phyloP scores from a whole-genome alignment of 2,113 vertebrate genomes.

The Paracanthobrama guichenoti region DNA sequence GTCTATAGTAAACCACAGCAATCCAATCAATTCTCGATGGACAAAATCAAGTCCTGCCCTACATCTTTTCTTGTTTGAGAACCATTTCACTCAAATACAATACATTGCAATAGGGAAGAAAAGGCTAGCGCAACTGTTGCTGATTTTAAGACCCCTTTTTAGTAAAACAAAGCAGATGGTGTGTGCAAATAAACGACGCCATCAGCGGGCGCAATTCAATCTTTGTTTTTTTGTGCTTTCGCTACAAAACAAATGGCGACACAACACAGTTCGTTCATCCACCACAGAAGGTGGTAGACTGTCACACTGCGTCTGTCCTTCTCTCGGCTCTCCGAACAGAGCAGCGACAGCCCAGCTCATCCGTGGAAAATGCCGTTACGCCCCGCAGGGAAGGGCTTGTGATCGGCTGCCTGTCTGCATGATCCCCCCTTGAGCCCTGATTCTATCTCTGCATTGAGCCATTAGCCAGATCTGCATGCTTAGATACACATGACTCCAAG shows the following conservation, averaged over 20 bases:
- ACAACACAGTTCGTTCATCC: constrained; percentile 48
- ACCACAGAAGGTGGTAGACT: constrained; percentile 66
- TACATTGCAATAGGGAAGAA: too few species aligned
- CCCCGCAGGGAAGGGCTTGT: constrained; percentile 73
- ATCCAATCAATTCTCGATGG: too few species aligned
- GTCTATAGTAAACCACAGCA: too few species aligned
- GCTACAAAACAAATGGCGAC: constrained; percentile 27
- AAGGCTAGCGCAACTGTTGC: too few species aligned
- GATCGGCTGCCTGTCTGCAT: constrained; percentile 70
- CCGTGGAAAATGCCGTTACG: constrained; percentile 73
- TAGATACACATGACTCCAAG: constrained; percentile 59
- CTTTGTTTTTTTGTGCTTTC: constrained; percentile 17
- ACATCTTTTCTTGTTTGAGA: too few species aligned
- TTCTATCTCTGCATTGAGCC: constrained; percentile 73
- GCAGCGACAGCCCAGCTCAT: constrained; percentile 72
- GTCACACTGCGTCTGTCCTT: constrained; percentile 65
- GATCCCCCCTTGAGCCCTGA: constrained; percentile 71
- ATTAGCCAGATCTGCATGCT: constrained; percentile 66
- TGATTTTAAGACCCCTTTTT: not conserved
- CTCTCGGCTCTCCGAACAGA: constrained; percentile 68
- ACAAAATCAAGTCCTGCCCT: too few species aligned
- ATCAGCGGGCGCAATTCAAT: not conserved
- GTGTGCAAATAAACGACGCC: not conserved
- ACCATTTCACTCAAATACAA: too few species aligned
- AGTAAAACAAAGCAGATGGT: not conserved